These are phyloP conservation scores for Erithacus rubecula DNA, from an alignment of 2,797 vertebrate genomes.

Conservation along the genomic window DNA sequence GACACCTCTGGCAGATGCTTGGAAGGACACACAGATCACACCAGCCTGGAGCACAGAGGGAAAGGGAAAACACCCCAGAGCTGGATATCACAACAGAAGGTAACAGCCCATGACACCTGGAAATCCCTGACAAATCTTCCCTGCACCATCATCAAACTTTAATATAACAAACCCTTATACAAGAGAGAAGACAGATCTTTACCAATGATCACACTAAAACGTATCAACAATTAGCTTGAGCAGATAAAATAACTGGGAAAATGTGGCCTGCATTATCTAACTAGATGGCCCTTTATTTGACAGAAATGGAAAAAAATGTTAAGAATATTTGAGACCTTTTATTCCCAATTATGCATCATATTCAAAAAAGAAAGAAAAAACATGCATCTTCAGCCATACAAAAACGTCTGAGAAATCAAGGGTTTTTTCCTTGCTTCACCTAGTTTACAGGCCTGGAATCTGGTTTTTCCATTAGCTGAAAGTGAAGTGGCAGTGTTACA, in stretches of 20 bases:
- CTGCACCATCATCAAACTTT: neutral
- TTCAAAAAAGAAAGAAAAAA: neutral
- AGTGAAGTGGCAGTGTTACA: neutral
- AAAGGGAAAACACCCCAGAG: neutral
- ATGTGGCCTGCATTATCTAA: neutral
- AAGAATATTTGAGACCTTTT: neutral
- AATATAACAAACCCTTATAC: neutral
- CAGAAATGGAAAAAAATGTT: neutral
- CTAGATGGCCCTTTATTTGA: neutral
- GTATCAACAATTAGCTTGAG: neutral
- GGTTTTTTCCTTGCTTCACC: neutral
- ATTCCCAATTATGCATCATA: rapidly evolving
- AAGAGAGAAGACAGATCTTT: neutral
- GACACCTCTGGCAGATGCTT: neutral
- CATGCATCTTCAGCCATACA: neutral
- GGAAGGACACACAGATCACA: neutral
- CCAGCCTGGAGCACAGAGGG: neutral
- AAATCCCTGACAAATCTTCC: neutral
- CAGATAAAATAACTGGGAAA: neutral
- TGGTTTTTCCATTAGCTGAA: neutral
- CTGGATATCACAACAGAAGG: neutral
- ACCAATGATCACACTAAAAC: neutral
- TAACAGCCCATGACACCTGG: neutral
- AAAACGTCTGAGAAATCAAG: neutral
- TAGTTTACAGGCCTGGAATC: neutral